Conservation (phyloP, 2,113 vertebrate genomes). For the Fregetta grallaria region DNA sequence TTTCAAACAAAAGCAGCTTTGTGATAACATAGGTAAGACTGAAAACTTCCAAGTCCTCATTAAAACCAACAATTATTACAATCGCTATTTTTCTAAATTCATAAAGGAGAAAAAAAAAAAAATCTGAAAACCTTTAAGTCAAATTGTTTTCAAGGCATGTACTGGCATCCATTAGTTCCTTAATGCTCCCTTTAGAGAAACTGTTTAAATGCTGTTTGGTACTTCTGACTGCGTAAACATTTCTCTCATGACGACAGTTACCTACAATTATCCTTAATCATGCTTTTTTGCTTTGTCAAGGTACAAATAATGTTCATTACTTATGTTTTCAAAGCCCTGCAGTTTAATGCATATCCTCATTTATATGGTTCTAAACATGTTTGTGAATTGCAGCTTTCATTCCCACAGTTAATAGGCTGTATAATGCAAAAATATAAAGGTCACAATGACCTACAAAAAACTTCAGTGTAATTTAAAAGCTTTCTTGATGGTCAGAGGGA, state of each 20-base stretch:
- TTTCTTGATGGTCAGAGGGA: neutral
- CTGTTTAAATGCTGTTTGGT: neutral
- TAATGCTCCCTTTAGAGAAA: neutral
- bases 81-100: neutral
- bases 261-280: neutral
- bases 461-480: neutral
- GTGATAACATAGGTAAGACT: neutral
- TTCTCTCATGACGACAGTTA: neutral
- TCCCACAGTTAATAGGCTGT: neutral
- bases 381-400: neutral
- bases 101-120: neutral
- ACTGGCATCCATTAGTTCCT: neutral
- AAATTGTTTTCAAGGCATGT: neutral
- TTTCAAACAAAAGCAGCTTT: neutral
- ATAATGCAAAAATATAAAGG: neutral
- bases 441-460: neutral
- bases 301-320: neutral
- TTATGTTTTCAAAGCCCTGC: neutral
- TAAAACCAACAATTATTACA: neutral
- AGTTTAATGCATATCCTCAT: neutral
- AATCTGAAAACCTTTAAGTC: neutral
- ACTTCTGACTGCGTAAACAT: neutral
- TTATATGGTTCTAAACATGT: neutral
- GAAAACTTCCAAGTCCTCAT: neutral
- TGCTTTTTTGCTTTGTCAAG: slow-evolving; percentile 6